These are phyloP conservation scores for Lepilemur ruficaudatus DNA, from an alignment of 2,797 vertebrate species.

Conservation along the genomic window DNA sequence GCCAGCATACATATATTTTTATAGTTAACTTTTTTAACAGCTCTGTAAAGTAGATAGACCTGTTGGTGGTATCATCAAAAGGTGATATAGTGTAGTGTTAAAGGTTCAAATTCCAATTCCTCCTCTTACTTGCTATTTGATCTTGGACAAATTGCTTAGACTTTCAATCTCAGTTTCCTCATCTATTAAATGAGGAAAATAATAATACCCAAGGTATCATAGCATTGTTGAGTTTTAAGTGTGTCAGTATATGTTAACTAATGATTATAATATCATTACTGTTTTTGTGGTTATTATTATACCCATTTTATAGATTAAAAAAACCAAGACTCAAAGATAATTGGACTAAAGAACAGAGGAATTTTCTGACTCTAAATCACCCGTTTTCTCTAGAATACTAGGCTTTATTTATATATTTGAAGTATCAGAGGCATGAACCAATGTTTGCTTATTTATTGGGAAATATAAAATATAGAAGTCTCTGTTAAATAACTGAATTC, in stretches of 20 bases:
- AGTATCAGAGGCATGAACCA: not conserved
- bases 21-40: not conserved
- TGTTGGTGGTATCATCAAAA: not conserved
- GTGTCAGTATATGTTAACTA: not conserved
- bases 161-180: not conserved
- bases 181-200: not conserved
- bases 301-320: not conserved
- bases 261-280: not conserved
- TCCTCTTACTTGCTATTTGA: not conserved
- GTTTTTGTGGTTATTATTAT: not conserved
- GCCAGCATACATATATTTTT: not conserved
- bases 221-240: not conserved
- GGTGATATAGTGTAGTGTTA: not conserved
- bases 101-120: not conserved
- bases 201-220: not conserved
- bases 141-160: not conserved
- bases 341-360: not conserved
- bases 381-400: not conserved
- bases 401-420: not conserved
- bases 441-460: constrained; percentile 19
- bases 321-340: not conserved
- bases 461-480: not conserved
- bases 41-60: not conserved
- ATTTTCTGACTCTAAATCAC: not conserved
- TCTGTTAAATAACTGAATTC: constrained; percentile 17